Conservation (phyloP, 1,140 invertebrate species). For the Galendromus occidentalis region DNA sequence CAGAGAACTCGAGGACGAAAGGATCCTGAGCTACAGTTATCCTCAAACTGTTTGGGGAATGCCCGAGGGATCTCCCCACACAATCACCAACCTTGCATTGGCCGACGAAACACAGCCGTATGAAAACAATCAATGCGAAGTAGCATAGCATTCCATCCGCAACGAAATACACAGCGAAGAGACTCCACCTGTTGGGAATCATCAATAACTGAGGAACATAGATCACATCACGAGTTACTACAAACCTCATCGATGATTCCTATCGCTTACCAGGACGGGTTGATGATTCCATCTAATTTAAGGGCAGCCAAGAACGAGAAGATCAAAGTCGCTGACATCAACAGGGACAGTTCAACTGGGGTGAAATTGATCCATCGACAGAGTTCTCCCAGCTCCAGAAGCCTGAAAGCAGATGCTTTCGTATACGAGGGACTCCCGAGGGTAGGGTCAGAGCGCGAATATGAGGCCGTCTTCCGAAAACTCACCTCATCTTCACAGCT, state of each 20-base stretch:
- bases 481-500: too few species aligned
- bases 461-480: too few species aligned
- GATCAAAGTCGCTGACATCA: conserved; percentile 54
- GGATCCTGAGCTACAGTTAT: neutral
- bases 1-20: too few species aligned
- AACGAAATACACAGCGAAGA: conserved; percentile 72
- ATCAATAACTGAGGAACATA: too few species aligned
- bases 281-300: conserved; percentile 32
- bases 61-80: too few species aligned
- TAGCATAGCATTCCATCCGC: conserved; percentile 78
- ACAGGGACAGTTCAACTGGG: conserved; percentile 77
- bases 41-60: neutral
- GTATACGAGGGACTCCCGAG: too few species aligned
- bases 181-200: conserved; percentile 40
- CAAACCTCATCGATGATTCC: too few species aligned
- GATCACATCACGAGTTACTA: too few species aligned
- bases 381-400: conserved; percentile 44
- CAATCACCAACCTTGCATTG: conserved; percentile 26
- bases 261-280: conserved; percentile 19
- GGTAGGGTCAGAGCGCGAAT: too few species aligned
- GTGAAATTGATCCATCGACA: conserved; percentile 81
- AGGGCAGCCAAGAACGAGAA: conserved; percentile 62
- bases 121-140: conserved; percentile 79
- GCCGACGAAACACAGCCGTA: conserved; percentile 64
- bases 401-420: neutral